Conservation (phyloP, 2,797 vertebrate genomes). For the Chaenodraco wilsoni region DNA sequence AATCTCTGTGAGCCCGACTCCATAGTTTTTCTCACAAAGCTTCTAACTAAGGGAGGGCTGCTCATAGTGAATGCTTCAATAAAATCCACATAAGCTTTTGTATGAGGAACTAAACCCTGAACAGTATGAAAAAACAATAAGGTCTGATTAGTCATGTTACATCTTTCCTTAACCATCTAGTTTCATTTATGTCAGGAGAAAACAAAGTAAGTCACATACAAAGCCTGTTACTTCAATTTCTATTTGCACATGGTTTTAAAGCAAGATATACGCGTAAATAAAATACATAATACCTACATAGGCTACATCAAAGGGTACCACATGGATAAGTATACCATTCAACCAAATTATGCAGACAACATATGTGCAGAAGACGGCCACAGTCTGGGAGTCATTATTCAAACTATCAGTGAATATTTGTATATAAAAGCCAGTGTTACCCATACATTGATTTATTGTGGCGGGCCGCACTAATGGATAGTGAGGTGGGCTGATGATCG, state of each 20-base stretch:
- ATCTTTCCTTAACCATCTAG: background rate
- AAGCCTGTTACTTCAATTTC: background rate
- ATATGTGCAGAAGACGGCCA: background rate
- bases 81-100: slow-evolving; percentile 7
- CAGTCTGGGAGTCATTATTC: background rate
- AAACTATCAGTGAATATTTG: background rate
- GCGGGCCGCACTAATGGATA: too few species aligned
- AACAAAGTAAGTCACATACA: background rate
- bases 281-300: too few species aligned
- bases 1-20: too few species aligned
- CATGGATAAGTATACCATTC: too few species aligned
- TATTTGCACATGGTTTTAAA: too few species aligned
- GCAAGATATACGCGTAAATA: too few species aligned
- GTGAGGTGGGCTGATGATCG: too few species aligned
- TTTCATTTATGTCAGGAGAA: background rate
- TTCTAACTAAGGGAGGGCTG: slow-evolving; percentile 10
- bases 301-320: too few species aligned
- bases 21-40: background rate
- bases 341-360: too few species aligned
- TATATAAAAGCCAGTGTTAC: background rate
- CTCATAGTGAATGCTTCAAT: slow-evolving; percentile 15
- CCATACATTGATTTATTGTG: too few species aligned
- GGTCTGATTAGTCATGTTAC: background rate
- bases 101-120: background rate
- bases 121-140: background rate